Evolutionary conservation across 2,888 invertebrate genomes (phyloP).

Genomic region (Tenthredo livida): DNA sequence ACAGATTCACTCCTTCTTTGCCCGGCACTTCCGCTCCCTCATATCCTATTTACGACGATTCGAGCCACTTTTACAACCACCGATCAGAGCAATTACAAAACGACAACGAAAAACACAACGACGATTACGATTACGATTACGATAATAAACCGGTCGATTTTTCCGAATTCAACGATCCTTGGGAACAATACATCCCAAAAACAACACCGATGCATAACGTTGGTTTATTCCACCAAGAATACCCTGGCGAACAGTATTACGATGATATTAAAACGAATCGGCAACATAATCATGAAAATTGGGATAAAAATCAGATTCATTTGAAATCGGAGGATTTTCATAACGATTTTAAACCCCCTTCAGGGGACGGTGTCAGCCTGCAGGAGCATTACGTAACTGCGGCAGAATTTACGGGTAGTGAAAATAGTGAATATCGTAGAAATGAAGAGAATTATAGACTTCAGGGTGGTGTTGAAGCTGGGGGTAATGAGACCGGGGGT

Average conservation of each 20-base stretch:
- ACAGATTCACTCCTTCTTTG: conserved; percentile 64
- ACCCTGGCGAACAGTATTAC: conserved; percentile 7
- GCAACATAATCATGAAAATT: not conserved
- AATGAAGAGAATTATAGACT: conserved; percentile 22
- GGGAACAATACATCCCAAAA: conserved; percentile 85
- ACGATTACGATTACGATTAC: conserved; percentile 50
- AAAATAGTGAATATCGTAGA: not conserved
- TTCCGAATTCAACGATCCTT: conserved; percentile 84
- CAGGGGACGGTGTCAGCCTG: not conserved
- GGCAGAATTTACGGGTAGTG: not conserved
- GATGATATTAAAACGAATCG: not conserved
- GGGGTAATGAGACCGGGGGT: not conserved
- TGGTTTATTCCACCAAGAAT: conserved; percentile 52
- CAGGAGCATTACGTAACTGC: not conserved
- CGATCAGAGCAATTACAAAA: not conserved
- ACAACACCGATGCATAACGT: conserved; percentile 70
- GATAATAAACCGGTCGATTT: conserved; percentile 65
- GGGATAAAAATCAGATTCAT: not conserved
- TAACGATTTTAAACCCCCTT: not conserved
- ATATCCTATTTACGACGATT: conserved; percentile 57
- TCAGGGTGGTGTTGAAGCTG: not conserved
- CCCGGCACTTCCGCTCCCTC: conserved; percentile 55
- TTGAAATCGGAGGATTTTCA: not conserved
- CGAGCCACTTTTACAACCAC: conserved; percentile 56
- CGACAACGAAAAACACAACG: conserved; percentile 57